Conservation (phyloP, 2,888 invertebrate genomes). For the Machimus atricapillus region DNA sequence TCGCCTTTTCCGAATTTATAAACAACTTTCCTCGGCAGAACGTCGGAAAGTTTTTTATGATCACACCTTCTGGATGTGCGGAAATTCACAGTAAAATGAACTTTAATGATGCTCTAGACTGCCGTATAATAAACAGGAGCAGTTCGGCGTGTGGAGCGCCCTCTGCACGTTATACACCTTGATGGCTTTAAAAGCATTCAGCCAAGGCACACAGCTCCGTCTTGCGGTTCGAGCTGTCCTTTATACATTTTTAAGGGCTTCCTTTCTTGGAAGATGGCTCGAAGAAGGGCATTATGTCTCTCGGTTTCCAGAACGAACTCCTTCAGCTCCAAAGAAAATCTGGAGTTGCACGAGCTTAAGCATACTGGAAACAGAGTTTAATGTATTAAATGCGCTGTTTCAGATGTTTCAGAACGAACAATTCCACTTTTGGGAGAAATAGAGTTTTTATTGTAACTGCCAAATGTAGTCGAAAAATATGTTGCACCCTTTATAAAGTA, state of each 20-base stretch:
- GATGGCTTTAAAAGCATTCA: not conserved
- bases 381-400: not conserved
- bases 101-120: not conserved
- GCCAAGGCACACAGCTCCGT: not conserved
- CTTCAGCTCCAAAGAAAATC: not conserved
- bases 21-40: not conserved
- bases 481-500: no score
- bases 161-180: not conserved
- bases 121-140: not conserved
- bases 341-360: not conserved
- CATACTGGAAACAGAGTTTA: not conserved
- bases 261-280: not conserved
- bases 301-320: not conserved
- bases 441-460: not conserved
- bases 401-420: not conserved
- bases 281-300: not conserved
- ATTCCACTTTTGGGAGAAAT: not conserved
- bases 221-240: not conserved
- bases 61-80: not conserved
- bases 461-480: not conserved
- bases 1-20: not conserved
- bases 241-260: not conserved
- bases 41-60: not conserved
- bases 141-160: not conserved
- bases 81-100: slow-evolving; percentile 2